These are phyloP conservation scores for Etheostoma spectabile DNA, from an alignment of 2,113 vertebrate genomes.

Conservation along the genomic window DNA sequence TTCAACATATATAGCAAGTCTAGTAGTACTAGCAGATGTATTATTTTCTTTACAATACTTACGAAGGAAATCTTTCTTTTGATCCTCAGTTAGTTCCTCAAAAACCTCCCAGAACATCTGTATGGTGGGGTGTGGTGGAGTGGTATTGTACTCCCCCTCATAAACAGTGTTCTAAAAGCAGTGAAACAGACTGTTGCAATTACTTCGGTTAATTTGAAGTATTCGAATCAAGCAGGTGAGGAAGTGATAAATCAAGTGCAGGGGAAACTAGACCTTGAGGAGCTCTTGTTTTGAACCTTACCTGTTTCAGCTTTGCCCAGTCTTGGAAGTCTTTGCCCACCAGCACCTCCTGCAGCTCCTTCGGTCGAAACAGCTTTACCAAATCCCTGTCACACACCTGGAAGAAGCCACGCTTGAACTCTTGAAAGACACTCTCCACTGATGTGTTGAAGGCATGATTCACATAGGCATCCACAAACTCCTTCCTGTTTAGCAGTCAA, in stretches of 20 bases:
- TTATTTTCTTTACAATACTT: slow-evolving; percentile 57
- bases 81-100: slow-evolving; percentile 79
- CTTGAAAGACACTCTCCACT: slow-evolving; percentile 80
- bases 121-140: slow-evolving; percentile 74
- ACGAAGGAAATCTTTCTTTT: slow-evolving; percentile 88
- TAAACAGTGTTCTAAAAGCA: slow-evolving; percentile 82
- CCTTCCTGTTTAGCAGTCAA: slow-evolving; percentile 68
- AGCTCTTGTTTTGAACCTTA: slow-evolving; percentile 40
- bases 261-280: not conserved
- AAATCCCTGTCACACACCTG: slow-evolving; percentile 77
- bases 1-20: not conserved
- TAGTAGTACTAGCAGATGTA: not conserved
- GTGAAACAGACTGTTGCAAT: not conserved
- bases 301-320: slow-evolving; percentile 85
- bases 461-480: slow-evolving; percentile 85
- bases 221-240: not conserved
- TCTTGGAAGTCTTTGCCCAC: slow-evolving; percentile 82
- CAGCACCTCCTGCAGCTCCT: slow-evolving; percentile 83
- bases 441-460: slow-evolving; percentile 85
- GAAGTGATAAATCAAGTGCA: not conserved
- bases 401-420: slow-evolving; percentile 88
- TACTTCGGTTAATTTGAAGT: not conserved
- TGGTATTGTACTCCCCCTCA: slow-evolving; percentile 39
- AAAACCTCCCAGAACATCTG: slow-evolving; percentile 89
- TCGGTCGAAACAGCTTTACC: slow-evolving; percentile 81